These are phyloP conservation scores for Orthonevra nobilis DNA, from an alignment of 2,888 invertebrate species.

Conservation along the genomic window DNA sequence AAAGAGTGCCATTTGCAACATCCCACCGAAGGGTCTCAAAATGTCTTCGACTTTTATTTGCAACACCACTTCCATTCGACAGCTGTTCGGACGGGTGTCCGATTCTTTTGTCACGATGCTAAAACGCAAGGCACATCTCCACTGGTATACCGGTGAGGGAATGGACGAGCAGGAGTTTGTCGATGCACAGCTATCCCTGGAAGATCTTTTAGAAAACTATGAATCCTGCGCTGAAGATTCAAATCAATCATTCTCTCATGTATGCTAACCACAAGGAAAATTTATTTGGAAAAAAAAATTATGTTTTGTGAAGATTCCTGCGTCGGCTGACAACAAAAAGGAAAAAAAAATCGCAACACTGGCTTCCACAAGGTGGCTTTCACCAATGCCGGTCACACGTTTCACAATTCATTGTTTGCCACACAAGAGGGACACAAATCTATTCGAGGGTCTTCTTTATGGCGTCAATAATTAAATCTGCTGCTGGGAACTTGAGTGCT, in stretches of 20 bases:
- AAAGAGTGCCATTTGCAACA: constrained; percentile 91
- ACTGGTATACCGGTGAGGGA: constrained; percentile 93
- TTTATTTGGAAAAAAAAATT: constrained; percentile 4
- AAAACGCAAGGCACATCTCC: constrained; percentile 89
- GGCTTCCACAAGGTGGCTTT: constrained; percentile 72
- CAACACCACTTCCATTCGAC: constrained; percentile 90
- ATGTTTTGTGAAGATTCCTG: too few species aligned
- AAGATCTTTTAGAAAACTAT: constrained; percentile 86
- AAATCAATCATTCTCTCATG: too few species aligned
- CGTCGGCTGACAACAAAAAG: constrained; percentile 16
- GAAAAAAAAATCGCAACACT: constrained; percentile 61
- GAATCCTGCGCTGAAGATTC: too few species aligned
- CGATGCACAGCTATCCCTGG: constrained; percentile 91
- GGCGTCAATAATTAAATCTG: constrained; percentile 72
- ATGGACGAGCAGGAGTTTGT: constrained; percentile 94
- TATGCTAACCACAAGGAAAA: too few species aligned
- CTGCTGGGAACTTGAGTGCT: constrained; percentile 76
- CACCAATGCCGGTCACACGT: constrained; percentile 72
- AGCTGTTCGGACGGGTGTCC: constrained; percentile 87
- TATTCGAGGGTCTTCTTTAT: constrained; percentile 42
- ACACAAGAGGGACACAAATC: too few species aligned
- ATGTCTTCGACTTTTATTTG: constrained; percentile 94
- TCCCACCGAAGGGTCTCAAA: constrained; percentile 90
- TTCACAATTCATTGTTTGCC: constrained; percentile 30
- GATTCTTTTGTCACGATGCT: constrained; percentile 92